These are phyloP conservation scores for Lutraria lutraria DNA, from an alignment of 2,888 invertebrate species.

Conservation along the genomic window DNA sequence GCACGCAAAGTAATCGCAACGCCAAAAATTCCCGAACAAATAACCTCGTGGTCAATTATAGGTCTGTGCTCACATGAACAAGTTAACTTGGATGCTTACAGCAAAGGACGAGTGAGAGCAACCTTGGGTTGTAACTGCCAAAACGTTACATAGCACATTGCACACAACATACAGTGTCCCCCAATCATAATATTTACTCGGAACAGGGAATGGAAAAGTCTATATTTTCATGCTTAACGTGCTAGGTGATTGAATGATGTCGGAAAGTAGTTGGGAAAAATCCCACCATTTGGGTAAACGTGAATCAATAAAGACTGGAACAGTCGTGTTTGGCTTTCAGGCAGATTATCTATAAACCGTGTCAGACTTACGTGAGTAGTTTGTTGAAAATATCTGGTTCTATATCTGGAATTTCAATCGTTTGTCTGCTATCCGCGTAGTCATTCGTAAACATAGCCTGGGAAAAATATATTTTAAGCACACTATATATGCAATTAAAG, in stretches of 20 bases:
- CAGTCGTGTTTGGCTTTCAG: not conserved
- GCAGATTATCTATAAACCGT: not conserved
- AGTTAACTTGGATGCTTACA: no score
- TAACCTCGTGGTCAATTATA: no score
- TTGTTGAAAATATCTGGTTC: constrained; percentile 69
- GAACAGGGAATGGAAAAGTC: not conserved
- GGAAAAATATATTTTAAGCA: not conserved
- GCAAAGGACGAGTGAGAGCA: no score
- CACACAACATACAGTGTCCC: no score
- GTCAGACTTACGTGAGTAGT: constrained; percentile 67
- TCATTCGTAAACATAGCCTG: constrained; percentile 73
- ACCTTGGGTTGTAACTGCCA: no score
- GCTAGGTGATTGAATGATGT: not conserved
- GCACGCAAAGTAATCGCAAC: no score
- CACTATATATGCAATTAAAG: not conserved
- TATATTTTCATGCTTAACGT: not conserved
- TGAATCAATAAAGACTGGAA: not conserved
- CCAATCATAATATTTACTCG: no score
- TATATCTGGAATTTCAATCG: constrained; percentile 70
- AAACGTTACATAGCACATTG: no score
- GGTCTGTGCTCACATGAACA: no score
- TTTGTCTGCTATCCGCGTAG: constrained; percentile 61
- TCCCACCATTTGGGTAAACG: not conserved
- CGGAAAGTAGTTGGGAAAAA: not conserved
- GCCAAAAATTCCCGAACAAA: no score